Evolutionary conservation across 2,888 invertebrate genomes (phyloP).

Genomic region (Diaphora mendica): DNA sequence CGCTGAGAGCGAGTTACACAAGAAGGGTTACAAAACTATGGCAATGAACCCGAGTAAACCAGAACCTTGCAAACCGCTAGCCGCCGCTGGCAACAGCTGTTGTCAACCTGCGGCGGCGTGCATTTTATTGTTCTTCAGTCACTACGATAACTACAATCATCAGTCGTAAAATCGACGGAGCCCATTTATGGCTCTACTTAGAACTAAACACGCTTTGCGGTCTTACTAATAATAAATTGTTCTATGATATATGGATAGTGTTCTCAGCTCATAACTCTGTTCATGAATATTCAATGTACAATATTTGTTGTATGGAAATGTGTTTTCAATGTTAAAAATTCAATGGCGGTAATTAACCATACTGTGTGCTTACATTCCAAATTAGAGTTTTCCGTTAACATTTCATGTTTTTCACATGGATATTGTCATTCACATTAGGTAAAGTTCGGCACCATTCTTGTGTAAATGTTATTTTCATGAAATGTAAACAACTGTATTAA

Average conservation of each 20-base stretch:
- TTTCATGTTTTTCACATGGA: not conserved
- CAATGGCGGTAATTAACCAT: constrained; percentile 15
- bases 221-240: constrained; percentile 14
- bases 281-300: constrained; percentile 12
- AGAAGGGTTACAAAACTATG: constrained; percentile 87
- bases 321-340: constrained; percentile 11
- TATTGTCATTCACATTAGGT: not conserved
- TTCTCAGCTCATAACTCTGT: constrained; percentile 6
- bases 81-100: constrained; percentile 72
- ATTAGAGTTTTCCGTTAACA: constrained; percentile 1
- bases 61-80: constrained; percentile 86
- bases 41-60: constrained; percentile 86
- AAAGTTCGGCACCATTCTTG: not conserved
- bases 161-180: constrained; percentile 39
- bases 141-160: constrained; percentile 28
- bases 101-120: constrained; percentile 61
- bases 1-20: constrained; percentile 83
- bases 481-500: too few relatives aligned
- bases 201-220: constrained; percentile 38
- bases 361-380: constrained; percentile 14
- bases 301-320: constrained; percentile 5
- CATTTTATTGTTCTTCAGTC: constrained; percentile 46
- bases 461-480: not conserved
- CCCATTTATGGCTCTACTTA: constrained; percentile 40
- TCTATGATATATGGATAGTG: constrained; percentile 10